phyloP scores from a whole-genome alignment of 1,140 invertebrate genomes.

The Cherax destructor region DNA sequence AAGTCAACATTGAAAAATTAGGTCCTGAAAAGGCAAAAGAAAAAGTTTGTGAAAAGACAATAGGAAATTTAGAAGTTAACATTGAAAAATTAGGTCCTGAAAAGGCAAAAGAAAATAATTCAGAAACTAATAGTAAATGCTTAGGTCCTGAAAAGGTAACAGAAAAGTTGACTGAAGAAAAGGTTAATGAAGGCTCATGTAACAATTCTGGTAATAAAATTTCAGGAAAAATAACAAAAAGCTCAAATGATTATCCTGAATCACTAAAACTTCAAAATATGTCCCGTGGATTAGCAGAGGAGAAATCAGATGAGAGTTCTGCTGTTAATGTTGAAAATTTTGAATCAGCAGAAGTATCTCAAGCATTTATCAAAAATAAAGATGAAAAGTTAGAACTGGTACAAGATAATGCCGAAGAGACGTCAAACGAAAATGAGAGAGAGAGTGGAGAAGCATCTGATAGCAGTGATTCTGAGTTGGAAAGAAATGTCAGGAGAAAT shows the following conservation, averaged over 20 bases:
- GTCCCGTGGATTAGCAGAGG: no score
- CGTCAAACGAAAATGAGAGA: background rate
- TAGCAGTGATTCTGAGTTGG: background rate
- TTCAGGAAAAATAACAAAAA: background rate
- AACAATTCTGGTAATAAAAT: no score
- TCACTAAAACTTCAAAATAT: background rate
- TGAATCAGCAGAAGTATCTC: background rate
- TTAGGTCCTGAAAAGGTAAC: no score
- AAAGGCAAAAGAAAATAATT: no score
- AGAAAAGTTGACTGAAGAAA: no score
- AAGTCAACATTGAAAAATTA: no score
- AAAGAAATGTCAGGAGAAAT: background rate
- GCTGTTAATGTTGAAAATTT: background rate
- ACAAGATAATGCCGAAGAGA: background rate
- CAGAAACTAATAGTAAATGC: no score
- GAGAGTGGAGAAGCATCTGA: background rate
- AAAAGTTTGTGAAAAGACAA: no score
- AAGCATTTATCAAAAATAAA: background rate
- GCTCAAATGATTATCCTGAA: background rate
- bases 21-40: no score
- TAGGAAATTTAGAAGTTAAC: no score
- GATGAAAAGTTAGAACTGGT: background rate
- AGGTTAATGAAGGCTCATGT: no score
- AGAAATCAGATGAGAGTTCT: background rate
- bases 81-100: no score